Conservation (phyloP, 2,888 invertebrate genomes). For the Anagyrus pseudococci region DNA sequence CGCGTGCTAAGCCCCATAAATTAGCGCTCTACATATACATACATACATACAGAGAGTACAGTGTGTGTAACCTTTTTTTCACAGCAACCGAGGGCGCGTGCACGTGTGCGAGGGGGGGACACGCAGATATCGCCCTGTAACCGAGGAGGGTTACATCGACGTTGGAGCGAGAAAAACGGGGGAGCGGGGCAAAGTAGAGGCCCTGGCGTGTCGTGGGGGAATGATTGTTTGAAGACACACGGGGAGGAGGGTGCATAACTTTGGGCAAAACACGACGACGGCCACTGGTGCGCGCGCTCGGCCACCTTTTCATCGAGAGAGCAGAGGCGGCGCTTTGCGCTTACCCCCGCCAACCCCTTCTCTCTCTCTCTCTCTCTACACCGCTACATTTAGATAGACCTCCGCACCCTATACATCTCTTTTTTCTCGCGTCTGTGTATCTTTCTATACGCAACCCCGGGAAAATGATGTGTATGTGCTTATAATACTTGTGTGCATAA, state of each 20-base stretch:
- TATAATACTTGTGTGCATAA: conserved; percentile 16
- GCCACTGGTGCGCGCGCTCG: conserved; percentile 47
- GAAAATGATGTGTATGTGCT: conserved; percentile 6
- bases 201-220: neutral
- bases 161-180: conserved; percentile 42
- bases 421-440: too few relatives aligned
- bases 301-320: too few relatives aligned
- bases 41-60: too few relatives aligned
- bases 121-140: neutral
- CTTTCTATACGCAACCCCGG: too few relatives aligned
- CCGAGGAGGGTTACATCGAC: neutral
- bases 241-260: conserved; percentile 48
- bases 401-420: too few relatives aligned
- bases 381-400: neutral
- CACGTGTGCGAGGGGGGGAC: conserved; percentile 41
- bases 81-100: conserved; percentile 38
- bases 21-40: conserved; percentile 28
- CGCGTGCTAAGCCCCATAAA: conserved; percentile 23
- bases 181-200: conserved; percentile 39
- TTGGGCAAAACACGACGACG: conserved; percentile 44
- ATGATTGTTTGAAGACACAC: conserved; percentile 38
- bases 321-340: too few relatives aligned
- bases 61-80: conserved; percentile 9
- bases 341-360: too few relatives aligned
- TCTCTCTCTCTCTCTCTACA: neutral